phyloP scores from a whole-genome alignment of 2,113 vertebrate genomes.

The Dipodomys spectabilis region DNA sequence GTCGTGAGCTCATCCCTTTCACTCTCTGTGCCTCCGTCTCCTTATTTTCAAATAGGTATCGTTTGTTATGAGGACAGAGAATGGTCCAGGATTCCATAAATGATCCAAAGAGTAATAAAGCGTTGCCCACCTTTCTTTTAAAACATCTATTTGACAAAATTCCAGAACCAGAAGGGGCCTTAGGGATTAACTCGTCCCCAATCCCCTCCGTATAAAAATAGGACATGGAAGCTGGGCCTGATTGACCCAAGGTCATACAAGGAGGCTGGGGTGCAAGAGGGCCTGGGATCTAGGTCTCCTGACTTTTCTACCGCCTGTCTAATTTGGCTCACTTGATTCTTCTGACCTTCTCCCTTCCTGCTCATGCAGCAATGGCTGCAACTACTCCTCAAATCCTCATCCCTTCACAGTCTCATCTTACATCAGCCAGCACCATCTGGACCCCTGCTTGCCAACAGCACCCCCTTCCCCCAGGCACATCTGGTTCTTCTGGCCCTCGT shows the following conservation, averaged over 20 bases:
- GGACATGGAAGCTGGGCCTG: background rate
- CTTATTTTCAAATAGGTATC: background rate
- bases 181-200: background rate
- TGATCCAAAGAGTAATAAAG: background rate
- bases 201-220: background rate
- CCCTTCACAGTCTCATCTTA: background rate
- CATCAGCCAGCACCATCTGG: background rate
- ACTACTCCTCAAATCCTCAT: background rate
- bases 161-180: constrained; percentile 9
- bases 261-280: background rate
- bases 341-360: background rate
- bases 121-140: background rate
- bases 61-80: background rate
- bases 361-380: background rate
- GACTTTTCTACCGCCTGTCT: background rate
- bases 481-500: background rate
- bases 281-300: background rate
- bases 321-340: background rate
- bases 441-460: background rate
- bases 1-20: background rate
- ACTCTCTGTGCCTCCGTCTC: background rate
- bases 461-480: background rate
- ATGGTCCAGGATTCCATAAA: background rate
- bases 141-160: constrained; percentile 25
- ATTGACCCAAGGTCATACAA: background rate